Evolutionary conservation across 2,888 invertebrate species (phyloP).

Genomic region (Polymixis lichenea): DNA sequence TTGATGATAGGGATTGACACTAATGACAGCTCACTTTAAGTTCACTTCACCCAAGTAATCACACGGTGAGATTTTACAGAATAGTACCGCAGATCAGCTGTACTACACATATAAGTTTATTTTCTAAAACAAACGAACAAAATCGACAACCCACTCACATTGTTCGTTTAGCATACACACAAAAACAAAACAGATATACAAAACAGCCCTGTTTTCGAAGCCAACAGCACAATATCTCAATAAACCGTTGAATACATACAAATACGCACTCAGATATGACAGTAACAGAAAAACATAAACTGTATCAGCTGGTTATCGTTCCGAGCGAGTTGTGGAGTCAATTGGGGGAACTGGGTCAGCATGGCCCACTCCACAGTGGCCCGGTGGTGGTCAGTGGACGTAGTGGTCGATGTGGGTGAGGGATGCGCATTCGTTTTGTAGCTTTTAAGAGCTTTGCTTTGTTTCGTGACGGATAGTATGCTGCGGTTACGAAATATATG

Average conservation of each 20-base stretch:
- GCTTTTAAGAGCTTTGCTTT: conserved; percentile 62
- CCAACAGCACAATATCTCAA: conserved; percentile 19
- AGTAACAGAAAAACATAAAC: conserved; percentile 57
- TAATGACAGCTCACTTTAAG: not conserved
- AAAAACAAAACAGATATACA: conserved; percentile 30
- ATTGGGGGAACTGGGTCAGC: conserved; percentile 63
- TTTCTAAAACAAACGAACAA: not conserved
- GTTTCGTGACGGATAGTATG: conserved; percentile 39
- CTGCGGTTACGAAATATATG: conserved; percentile 29
- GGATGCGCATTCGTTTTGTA: conserved; percentile 50
- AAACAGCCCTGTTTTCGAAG: conserved; percentile 28
- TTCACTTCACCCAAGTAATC: too few species aligned
- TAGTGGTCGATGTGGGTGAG: conserved; percentile 58
- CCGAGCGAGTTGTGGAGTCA: conserved; percentile 52
- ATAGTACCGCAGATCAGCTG: too few species aligned
- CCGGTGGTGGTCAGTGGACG: conserved; percentile 41
- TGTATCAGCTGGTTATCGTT: conserved; percentile 63
- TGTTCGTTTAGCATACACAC: conserved; percentile 4
- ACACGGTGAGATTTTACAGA: not conserved
- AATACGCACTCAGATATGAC: conserved; percentile 37
- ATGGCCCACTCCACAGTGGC: conserved; percentile 36
- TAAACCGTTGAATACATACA: conserved; percentile 34
- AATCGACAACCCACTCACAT: not conserved
- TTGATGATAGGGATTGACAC: too few species aligned
- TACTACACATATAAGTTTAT: not conserved